A percentile compares a stretch with the other conserved stretches of the same genome.
These are phyloP conservation scores for Anisognathus igniventris DNA, from an alignment of 2,797 vertebrate genomes.

Conservation along the genomic window DNA sequence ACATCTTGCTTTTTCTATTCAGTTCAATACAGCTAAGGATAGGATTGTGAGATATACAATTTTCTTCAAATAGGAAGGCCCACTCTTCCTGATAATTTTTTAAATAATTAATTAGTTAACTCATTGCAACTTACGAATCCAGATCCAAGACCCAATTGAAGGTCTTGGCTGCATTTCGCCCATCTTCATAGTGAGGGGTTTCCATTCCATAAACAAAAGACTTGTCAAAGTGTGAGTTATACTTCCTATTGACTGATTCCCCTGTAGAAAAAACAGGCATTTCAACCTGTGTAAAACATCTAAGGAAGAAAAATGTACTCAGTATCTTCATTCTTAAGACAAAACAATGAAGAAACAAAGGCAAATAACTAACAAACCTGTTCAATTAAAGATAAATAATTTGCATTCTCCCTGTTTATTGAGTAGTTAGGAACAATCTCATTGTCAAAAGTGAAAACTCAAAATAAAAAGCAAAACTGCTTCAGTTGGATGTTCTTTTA, in stretches of 20 bases:
- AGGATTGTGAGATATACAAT: background rate
- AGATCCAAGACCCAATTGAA: conserved; percentile 78
- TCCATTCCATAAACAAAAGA: conserved; percentile 76
- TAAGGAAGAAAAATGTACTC: background rate
- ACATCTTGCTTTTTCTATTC: background rate
- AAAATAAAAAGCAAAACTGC: background rate
- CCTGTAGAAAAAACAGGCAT: conserved; percentile 40
- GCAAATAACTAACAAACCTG: background rate
- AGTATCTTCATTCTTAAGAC: background rate
- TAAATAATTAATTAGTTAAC: background rate
- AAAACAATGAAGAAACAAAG: background rate
- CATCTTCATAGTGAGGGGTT: conserved; percentile 83
- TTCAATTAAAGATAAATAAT: background rate
- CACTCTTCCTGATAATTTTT: background rate
- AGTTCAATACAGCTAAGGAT: background rate
- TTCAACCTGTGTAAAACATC: background rate
- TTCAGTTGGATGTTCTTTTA: background rate
- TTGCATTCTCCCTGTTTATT: background rate
- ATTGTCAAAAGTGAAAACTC: background rate
- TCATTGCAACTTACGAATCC: conserved; percentile 71
- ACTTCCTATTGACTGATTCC: conserved; percentile 79
- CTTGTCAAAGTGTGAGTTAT: conserved; percentile 71
- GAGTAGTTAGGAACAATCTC: background rate
- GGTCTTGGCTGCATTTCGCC: conserved; percentile 67
- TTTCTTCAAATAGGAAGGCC: background rate